Evolutionary conservation across 2,113 vertebrate species (phyloP).

Genomic region (Physeter macrocephalus): DNA sequence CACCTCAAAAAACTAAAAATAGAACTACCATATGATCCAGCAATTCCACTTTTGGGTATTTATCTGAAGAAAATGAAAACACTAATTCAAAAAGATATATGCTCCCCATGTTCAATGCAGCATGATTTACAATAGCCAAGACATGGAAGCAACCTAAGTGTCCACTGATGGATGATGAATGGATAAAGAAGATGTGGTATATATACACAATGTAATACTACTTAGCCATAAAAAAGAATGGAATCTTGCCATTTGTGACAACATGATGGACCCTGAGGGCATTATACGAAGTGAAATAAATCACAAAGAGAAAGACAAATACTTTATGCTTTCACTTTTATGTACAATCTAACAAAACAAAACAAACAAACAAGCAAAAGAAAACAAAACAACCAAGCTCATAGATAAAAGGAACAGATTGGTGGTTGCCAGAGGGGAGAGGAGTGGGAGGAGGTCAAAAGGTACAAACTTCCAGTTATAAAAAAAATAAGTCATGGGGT

Average conservation of each 20-base stretch:
- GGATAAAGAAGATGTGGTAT: not conserved
- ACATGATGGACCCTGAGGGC: not conserved
- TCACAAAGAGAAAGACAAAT: not conserved
- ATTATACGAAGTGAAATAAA: not conserved
- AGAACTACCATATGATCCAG: not conserved
- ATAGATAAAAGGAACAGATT: not conserved
- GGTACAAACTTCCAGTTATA: not conserved
- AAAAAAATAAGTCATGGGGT: not conserved
- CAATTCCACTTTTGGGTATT: not conserved
- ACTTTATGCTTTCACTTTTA: not conserved
- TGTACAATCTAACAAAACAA: not conserved
- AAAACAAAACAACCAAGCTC: not conserved
- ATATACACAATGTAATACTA: not conserved
- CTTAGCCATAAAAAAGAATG: not conserved
- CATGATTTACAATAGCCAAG: not conserved
- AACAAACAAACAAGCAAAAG: not conserved
- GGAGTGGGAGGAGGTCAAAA: not conserved
- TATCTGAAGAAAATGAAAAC: not conserved
- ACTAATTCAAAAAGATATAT: not conserved
- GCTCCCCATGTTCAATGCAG: not conserved
- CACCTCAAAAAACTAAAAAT: not conserved
- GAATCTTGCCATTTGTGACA: not conserved
- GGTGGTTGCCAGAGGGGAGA: not conserved
- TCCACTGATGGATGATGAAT: not conserved
- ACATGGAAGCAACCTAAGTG: not conserved